A percentile compares a stretch with the other conserved stretches of the same genome.
phyloP scores from a whole-genome alignment of 2,888 invertebrate species.

The Physocephala rufipes region DNA sequence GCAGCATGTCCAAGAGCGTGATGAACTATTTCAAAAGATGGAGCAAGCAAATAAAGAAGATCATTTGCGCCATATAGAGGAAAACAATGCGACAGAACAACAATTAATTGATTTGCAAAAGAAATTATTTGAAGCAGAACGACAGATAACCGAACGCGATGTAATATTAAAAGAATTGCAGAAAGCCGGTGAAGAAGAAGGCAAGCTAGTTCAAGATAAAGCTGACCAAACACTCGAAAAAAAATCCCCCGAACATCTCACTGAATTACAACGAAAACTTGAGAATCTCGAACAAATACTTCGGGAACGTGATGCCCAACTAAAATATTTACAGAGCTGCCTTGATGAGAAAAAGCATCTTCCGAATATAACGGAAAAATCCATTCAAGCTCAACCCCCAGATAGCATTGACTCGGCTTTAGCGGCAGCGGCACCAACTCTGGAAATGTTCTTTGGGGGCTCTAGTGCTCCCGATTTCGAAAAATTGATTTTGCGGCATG shows the following conservation, averaged over 20 bases:
- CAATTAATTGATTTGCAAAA: slow-evolving; percentile 6
- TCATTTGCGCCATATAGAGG: not conserved
- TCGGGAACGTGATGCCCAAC: slow-evolving; percentile 39
- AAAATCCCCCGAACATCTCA: not conserved
- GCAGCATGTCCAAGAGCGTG: slow-evolving; percentile 39
- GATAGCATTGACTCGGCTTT: slow-evolving; percentile 30
- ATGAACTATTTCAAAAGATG: slow-evolving; percentile 40
- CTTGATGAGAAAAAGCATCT: slow-evolving; percentile 45
- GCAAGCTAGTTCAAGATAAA: not conserved
- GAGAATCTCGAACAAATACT: slow-evolving; percentile 38
- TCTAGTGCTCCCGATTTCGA: slow-evolving; percentile 47
- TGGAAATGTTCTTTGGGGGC: slow-evolving; percentile 62
- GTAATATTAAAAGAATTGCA: not conserved
- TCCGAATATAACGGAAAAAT: slow-evolving; percentile 46
- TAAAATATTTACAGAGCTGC: slow-evolving; percentile 35
- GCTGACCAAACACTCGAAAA: not conserved
- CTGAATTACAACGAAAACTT: slow-evolving; percentile 38
- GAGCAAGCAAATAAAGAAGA: slow-evolving; percentile 2
- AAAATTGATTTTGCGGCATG: slow-evolving; percentile 45
- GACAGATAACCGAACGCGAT: slow-evolving; percentile 4
- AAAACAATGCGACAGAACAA: not conserved
- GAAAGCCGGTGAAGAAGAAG: not conserved
- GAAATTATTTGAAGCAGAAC: slow-evolving; percentile 8
- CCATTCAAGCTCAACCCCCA: slow-evolving; percentile 50
- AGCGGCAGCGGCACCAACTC: slow-evolving; percentile 48